phyloP scores from a whole-genome alignment of 1,140 invertebrate species.

The Stegodyphus mimosarum region DNA sequence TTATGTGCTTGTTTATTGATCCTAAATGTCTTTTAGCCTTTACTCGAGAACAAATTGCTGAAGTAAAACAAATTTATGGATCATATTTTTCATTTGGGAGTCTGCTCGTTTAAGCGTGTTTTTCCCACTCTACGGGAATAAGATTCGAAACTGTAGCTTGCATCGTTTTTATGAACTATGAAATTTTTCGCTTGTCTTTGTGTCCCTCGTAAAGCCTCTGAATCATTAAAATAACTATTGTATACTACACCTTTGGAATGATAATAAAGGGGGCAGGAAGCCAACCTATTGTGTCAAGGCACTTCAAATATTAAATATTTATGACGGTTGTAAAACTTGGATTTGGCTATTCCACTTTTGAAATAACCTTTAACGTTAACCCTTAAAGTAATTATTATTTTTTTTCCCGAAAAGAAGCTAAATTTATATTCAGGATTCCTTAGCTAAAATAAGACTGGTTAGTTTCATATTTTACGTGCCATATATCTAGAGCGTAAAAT shows the following conservation, averaged over 20 bases:
- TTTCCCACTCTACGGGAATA: slow-evolving; percentile 3
- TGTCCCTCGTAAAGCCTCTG: slow-evolving; percentile 10
- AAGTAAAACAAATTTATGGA: slow-evolving; percentile 26
- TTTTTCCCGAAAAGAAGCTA: too few relatives aligned
- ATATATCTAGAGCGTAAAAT: not conserved
- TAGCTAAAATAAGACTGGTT: too few relatives aligned
- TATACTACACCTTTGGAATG: not conserved
- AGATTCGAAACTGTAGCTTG: slow-evolving; percentile 1
- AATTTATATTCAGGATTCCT: too few relatives aligned
- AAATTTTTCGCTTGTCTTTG: slow-evolving; percentile 26
- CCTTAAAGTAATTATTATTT: not conserved
- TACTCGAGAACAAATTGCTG: slow-evolving; percentile 22
- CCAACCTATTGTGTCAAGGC: slow-evolving; percentile 3
- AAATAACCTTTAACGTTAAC: not conserved
- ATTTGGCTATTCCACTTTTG: not conserved
- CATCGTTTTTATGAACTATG: slow-evolving; percentile 27
- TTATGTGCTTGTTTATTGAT: slow-evolving; percentile 32
- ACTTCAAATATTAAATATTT: slow-evolving; percentile 9
- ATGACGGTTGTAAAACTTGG: not conserved
- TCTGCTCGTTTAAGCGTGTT: slow-evolving; percentile 4
- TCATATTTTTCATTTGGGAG: slow-evolving; percentile 26
- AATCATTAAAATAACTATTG: slow-evolving; percentile 22
- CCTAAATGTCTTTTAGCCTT: slow-evolving; percentile 27
- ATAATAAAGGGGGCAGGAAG: not conserved
- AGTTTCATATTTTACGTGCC: not conserved